Percentiles rank a stretch among this genome's conserved stretches.
Conservation (phyloP, 1,140 invertebrate species). For the Micrasema longulum region DNA sequence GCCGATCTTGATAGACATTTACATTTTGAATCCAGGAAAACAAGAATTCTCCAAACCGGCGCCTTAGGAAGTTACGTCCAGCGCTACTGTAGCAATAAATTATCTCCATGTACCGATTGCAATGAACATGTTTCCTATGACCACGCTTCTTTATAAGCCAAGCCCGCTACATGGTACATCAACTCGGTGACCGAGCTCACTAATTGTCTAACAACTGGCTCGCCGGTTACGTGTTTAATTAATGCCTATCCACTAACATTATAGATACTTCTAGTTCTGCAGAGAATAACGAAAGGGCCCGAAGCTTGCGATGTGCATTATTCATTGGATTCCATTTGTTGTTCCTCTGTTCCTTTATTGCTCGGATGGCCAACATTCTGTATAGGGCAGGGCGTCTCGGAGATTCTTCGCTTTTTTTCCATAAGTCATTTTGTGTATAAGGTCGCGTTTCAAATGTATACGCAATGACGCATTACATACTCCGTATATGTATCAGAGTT, state of each 20-base stretch:
- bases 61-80: no score
- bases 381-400: no score
- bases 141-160: conserved; percentile 15
- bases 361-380: conserved; percentile 17
- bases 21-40: no score
- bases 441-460: no score
- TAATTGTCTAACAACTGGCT: conserved; percentile 31
- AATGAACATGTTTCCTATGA: conserved; percentile 25
- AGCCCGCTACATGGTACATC: neutral
- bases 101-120: neutral
- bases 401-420: no score
- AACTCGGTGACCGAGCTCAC: conserved; percentile 25
- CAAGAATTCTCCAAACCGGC: neutral
- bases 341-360: conserved; percentile 1
- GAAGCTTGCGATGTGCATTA: conserved; percentile 19
- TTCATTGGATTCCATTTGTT: conserved; percentile 19
- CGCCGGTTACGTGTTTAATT: conserved; percentile 22
- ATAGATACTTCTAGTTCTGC: neutral
- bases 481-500: no score
- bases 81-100: conserved; percentile 5
- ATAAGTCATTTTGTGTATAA: no score
- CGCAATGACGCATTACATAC: no score
- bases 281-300: neutral
- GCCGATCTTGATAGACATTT: no score
- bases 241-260: conserved; percentile 10